These are phyloP conservation scores for Hydriomena furcata DNA, from an alignment of 2,888 invertebrate genomes.

Conservation along the genomic window DNA sequence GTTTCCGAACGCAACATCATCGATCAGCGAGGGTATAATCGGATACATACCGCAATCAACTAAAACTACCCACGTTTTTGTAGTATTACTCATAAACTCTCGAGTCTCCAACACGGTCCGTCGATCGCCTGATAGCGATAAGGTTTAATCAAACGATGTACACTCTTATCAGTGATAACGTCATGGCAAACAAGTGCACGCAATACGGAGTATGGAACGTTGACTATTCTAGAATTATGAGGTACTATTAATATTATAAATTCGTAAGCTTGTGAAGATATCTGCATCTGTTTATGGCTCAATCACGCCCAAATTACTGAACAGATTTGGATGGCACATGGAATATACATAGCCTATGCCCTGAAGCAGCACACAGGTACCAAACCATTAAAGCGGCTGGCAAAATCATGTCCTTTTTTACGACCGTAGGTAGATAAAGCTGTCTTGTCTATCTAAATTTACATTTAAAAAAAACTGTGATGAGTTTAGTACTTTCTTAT, in stretches of 20 bases:
- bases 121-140: conserved; percentile 77
- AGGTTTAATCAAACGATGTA: conserved; percentile 75
- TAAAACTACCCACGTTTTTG: conserved; percentile 15
- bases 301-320: too few relatives aligned
- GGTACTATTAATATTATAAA: conserved; percentile 51
- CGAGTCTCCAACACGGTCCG: conserved; percentile 31
- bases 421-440: neutral
- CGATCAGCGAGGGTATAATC: conserved; percentile 20
- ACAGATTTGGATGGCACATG: too few relatives aligned
- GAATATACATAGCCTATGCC: too few relatives aligned
- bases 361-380: too few relatives aligned
- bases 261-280: too few relatives aligned
- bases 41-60: neutral
- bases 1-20: conserved; percentile 4
- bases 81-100: conserved; percentile 10
- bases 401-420: too few relatives aligned
- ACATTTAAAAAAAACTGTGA: too few relatives aligned
- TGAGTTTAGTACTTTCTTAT: too few relatives aligned
- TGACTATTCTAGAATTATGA: conserved; percentile 58
- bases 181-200: conserved; percentile 65
- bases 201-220: conserved; percentile 57
- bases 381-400: too few relatives aligned
- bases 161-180: conserved; percentile 76
- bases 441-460: too few relatives aligned
- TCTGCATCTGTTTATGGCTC: too few relatives aligned